Conservation (phyloP, 2,797 vertebrate genomes). For the Crypturellus tataupa region DNA sequence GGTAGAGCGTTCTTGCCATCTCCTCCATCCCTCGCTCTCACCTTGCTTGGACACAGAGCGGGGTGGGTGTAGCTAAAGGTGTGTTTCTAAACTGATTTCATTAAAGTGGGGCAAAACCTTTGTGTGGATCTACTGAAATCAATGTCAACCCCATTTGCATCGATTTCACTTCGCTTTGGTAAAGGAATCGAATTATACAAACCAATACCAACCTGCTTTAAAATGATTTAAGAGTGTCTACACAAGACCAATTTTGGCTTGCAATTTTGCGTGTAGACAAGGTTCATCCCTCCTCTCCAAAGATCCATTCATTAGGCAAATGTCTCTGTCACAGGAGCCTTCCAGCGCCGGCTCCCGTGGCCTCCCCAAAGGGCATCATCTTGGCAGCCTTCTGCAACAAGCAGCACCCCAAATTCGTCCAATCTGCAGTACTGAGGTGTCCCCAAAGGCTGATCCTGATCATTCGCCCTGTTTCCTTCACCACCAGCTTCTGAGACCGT, state of each 20-base stretch:
- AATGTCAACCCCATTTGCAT: slow-evolving; percentile 73
- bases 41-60: slow-evolving; percentile 37
- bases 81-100: slow-evolving; percentile 70
- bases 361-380: fast-evolving
- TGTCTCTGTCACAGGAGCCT: neutral
- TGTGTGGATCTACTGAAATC: slow-evolving; percentile 64
- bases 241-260: slow-evolving; percentile 68
- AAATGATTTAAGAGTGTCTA: slow-evolving; percentile 73
- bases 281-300: slow-evolving; percentile 56
- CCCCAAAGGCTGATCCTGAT: too few species aligned
- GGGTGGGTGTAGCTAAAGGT: slow-evolving; percentile 49
- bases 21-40: neutral
- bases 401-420: neutral
- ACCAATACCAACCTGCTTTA: slow-evolving; percentile 75
- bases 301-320: slow-evolving; percentile 9
- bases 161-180: slow-evolving; percentile 72
- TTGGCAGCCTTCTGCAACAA: neutral
- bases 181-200: slow-evolving; percentile 74
- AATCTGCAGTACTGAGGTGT: too few species aligned
- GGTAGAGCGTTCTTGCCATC: fast-evolving
- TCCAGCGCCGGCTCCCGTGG: fast-evolving
- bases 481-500: neutral
- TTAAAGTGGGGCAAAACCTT: slow-evolving; percentile 73
- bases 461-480: too few species aligned
- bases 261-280: slow-evolving; percentile 65